Base-by-base conservation (phyloP, 2,888 invertebrate species). In the Nemotelus pantherinus region DNA sequence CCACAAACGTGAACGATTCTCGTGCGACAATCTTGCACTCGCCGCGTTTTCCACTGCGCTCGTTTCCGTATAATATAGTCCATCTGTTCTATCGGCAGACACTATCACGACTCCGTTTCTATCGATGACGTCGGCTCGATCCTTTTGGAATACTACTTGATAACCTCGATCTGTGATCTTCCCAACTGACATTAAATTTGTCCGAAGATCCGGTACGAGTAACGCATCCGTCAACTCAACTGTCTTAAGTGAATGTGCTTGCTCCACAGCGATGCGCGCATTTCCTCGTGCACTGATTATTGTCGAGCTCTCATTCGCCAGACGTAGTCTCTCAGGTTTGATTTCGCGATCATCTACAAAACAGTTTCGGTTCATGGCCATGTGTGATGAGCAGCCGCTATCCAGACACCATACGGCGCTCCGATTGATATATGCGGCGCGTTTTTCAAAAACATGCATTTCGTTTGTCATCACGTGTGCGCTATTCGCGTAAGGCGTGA, bases 131-230 rank as follows among this genome's bases (percentile, higher is more conserved):
- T 25, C 25, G 25, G 25, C 25, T 25, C 25, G 25, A 25, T 25
- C 25, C 25, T 25, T 25, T 25, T 25, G 25, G 25, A 25, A 25
- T 25, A 1, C 25, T 25, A 72, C 58, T 10, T 53, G 44, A 43
- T 43, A 55, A 58, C 57, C 72, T 58, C 57, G 55, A 25, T 55
- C 55, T 47, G 72, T 57, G 2, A 72, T 57, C 44, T 72, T 72
- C n/a, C 72, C 58, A 44, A 72, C 72, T 10, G 57, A 72, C 10
- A 72, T 55, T 39, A 55, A 43, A 45, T 72, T 72, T 9, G 57
- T 72, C 3, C 72, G 57, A 7, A 72, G 44, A 57, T 72, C 72
- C 57, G 72, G 72, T 2, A 72, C 72, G 43, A 57, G 72, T 57
- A 72, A 58, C n/a, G 72, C 57, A 4, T 72, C 58, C 7, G 43